A percentile compares a stretch with the other conserved stretches of the same genome.
phyloP scores from a whole-genome alignment of 2,888 invertebrate species.

The Napeogenes sylphis region DNA sequence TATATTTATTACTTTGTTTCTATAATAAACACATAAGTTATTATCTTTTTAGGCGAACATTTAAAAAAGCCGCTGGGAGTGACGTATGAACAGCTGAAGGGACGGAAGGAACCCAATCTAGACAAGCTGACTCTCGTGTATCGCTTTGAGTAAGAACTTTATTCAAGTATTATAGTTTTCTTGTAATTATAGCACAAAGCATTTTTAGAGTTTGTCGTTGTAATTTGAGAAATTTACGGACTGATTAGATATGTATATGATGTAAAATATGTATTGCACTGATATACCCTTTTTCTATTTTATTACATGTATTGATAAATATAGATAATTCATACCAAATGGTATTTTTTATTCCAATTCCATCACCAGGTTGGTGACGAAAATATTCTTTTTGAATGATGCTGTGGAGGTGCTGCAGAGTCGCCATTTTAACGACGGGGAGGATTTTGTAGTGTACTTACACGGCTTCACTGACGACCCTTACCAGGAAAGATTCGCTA shows the following conservation, averaged over 20 bases:
- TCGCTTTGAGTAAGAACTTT: slow-evolving; percentile 39
- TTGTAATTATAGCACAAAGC: no score
- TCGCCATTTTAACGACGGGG: slow-evolving; percentile 35
- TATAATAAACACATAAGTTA: no score
- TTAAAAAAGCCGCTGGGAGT: slow-evolving; percentile 50
- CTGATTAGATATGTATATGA: no score
- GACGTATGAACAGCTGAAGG: slow-evolving; percentile 46
- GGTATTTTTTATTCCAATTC: not conserved
- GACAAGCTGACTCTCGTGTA: slow-evolving; percentile 43
- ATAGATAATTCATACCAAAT: no score
- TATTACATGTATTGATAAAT: not conserved
- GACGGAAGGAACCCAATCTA: slow-evolving; percentile 44
- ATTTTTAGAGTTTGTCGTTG: no score
- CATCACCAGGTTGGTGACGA: slow-evolving; percentile 33
- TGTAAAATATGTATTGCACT: no score
- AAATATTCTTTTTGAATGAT: slow-evolving; percentile 44
- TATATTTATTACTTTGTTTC: no score
- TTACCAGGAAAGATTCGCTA: slow-evolving; percentile 42
- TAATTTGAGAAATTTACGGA: no score
- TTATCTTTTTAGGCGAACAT: slow-evolving; percentile 38
- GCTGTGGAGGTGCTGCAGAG: slow-evolving; percentile 40
- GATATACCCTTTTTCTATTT: not conserved
- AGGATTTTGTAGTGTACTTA: slow-evolving; percentile 51
- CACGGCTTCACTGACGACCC: slow-evolving; percentile 67
- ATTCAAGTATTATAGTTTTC: no score